A percentile compares a stretch with the other conserved stretches of the same genome.
Conservation (phyloP, 2,113 vertebrate genomes). For the Mormyrus iriodes region DNA sequence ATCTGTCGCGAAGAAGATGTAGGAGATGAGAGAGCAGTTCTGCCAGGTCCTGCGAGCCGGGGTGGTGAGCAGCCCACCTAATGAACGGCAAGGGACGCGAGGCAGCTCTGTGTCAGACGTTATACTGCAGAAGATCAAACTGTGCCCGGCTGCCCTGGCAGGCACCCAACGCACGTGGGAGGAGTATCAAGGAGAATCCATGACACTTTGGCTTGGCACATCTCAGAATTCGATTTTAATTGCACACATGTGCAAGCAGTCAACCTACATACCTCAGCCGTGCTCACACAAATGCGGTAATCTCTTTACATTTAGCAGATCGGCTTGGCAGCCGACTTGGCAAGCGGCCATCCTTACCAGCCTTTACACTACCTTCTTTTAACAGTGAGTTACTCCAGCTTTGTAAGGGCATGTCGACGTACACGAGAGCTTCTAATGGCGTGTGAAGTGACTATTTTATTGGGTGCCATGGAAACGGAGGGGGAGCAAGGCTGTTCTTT, state of each 20-base stretch:
- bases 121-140: constrained; percentile 63
- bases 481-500: constrained; percentile 8
- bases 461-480: constrained; percentile 23
- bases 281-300: constrained; percentile 7
- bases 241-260: background rate
- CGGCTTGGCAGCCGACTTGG: background rate
- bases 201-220: background rate
- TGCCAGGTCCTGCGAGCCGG: background rate
- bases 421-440: constrained; percentile 16
- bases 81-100: background rate
- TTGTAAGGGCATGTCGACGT: background rate
- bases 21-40: background rate
- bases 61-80: background rate
- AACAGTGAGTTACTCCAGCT: background rate
- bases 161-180: constrained; percentile 52
- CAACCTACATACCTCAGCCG: background rate
- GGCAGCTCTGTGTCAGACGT: background rate
- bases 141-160: constrained; percentile 59
- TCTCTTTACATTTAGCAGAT: constrained; percentile 6
- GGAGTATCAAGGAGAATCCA: background rate
- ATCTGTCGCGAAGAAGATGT: background rate
- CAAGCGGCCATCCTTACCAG: background rate
- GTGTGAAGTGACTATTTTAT: constrained; percentile 25
- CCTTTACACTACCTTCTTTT: background rate
- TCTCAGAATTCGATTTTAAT: constrained; percentile 6